Evolutionary conservation across 1,140 invertebrate genomes (phyloP).

Genomic region (Lepeophtheirus salmonis): DNA sequence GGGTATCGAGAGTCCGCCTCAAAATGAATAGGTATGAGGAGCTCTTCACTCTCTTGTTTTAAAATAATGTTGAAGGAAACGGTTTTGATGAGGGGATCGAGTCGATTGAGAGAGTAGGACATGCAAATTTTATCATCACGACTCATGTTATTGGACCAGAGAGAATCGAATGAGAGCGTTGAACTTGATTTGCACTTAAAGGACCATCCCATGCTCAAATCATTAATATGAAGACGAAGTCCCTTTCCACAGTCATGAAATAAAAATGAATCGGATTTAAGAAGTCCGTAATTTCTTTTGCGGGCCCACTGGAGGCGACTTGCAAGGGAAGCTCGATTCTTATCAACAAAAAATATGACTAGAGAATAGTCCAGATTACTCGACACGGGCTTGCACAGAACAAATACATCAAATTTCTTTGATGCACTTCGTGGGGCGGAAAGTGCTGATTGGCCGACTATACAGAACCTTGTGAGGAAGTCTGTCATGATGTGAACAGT

Average conservation of each 20-base stretch:
- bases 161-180: not conserved
- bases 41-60: no score
- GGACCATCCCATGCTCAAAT: not conserved
- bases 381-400: conserved; percentile 1
- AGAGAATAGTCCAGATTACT: conserved; percentile 3
- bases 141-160: not conserved
- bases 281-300: not conserved
- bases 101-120: not conserved
- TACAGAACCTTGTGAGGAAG: conserved; percentile 9
- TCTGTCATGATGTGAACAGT: conserved; percentile 12
- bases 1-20: not conserved
- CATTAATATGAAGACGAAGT: not conserved
- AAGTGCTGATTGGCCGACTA: not conserved
- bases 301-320: not conserved
- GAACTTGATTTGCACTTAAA: not conserved
- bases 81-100: conserved; percentile 1
- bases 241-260: not conserved
- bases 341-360: not conserved
- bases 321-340: not conserved
- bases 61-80: conserved; percentile 5
- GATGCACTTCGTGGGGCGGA: not conserved
- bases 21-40: no score
- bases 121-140: no score
- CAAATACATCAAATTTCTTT: not conserved
- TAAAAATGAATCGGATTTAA: not conserved